These are phyloP conservation scores for Vanessa cardui DNA, from an alignment of 2,888 invertebrate species.

Conservation along the genomic window DNA sequence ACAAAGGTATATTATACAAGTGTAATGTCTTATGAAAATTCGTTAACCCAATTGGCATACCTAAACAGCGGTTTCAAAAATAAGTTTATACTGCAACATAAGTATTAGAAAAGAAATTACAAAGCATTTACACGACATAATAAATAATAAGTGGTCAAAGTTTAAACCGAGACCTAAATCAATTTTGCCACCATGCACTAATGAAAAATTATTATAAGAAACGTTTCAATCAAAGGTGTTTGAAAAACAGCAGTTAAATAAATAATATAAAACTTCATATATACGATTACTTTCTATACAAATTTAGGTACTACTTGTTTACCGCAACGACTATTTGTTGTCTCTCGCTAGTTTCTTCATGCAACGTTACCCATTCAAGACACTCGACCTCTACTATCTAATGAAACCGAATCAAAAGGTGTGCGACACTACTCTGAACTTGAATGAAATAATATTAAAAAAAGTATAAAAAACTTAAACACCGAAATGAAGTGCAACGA, in stretches of 20 bases:
- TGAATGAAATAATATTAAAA: constrained; percentile 49
- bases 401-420: constrained; percentile 60
- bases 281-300: constrained; percentile 3
- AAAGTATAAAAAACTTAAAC: constrained; percentile 62
- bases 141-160: constrained; percentile 22
- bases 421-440: constrained; percentile 62
- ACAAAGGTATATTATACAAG: constrained; percentile 74
- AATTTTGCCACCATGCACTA: constrained; percentile 31
- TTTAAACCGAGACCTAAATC: neutral
- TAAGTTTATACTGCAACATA: constrained; percentile 43
- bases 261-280: neutral
- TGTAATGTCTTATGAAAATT: constrained; percentile 73
- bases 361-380: constrained; percentile 71
- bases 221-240: constrained; percentile 8
- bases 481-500: constrained; percentile 77
- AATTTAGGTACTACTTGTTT: constrained; percentile 11
- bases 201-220: constrained; percentile 9
- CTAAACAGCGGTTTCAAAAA: constrained; percentile 42
- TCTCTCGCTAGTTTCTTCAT: constrained; percentile 59
- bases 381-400: constrained; percentile 72
- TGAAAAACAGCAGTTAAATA: neutral
- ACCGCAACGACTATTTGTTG: constrained; percentile 37
- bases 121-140: constrained; percentile 25
- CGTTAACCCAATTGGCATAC: constrained; percentile 49
- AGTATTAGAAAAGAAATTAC: constrained; percentile 37